phyloP scores from a whole-genome alignment of 2,797 vertebrate species.

The Tokudaia muenninki region DNA sequence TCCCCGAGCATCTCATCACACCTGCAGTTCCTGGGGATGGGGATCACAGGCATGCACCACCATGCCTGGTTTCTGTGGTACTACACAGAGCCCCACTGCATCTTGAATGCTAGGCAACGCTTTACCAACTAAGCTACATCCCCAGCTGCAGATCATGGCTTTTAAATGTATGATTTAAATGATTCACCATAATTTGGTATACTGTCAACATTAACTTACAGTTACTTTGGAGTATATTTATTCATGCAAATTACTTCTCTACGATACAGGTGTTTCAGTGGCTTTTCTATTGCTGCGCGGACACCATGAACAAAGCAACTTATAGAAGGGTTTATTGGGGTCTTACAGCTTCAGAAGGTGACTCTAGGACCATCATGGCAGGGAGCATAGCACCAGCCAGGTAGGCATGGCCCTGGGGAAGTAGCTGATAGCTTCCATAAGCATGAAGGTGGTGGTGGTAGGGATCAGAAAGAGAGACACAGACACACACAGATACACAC shows the following conservation, averaged over 20 bases:
- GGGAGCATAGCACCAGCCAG: not conserved
- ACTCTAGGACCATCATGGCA: not conserved
- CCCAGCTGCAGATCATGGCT: not conserved
- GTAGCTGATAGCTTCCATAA: not conserved
- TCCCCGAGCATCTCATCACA: not conserved
- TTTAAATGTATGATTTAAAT: conserved; percentile 72
- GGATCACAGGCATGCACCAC: not conserved
- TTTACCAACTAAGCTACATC: not conserved
- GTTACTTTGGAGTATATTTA: conserved; percentile 60
- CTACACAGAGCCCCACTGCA: not conserved
- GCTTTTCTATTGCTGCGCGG: not conserved
- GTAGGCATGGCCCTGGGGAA: not conserved
- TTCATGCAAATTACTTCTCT: conserved; percentile 62
- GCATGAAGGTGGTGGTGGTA: not conserved
- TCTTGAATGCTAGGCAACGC: not conserved
- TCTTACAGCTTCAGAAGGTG: not conserved
- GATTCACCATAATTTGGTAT: conserved; percentile 69
- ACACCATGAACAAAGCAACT: not conserved
- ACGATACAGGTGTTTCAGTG: not conserved
- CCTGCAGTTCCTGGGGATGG: not conserved
- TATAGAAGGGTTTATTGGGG: not conserved
- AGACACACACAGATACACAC: not conserved
- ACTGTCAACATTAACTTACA: conserved; percentile 67
- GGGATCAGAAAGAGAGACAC: too few species aligned
- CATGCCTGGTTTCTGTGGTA: not conserved